Evolutionary conservation across 2,797 vertebrate species (phyloP).

Genomic region (Craterocephalus amniculus): DNA sequence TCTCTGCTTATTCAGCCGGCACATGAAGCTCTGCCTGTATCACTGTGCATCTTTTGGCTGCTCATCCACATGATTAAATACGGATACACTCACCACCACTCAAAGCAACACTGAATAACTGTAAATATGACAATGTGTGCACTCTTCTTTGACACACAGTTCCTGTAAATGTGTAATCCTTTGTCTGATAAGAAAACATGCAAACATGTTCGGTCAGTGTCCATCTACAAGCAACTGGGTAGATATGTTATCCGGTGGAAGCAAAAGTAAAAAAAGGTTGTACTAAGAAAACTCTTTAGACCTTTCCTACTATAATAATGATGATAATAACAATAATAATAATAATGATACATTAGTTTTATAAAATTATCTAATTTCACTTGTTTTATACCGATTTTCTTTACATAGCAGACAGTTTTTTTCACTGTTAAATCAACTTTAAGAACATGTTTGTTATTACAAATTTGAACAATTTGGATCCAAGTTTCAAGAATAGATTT

Average conservation of each 20-base stretch:
- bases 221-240: slow-evolving; percentile 71
- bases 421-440: not conserved
- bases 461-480: not conserved
- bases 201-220: slow-evolving; percentile 44
- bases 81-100: too few relatives aligned
- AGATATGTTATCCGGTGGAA: slow-evolving; percentile 37
- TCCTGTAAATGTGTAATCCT: slow-evolving; percentile 62
- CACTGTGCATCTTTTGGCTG: slow-evolving; percentile 8
- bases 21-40: slow-evolving; percentile 3
- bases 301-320: not conserved
- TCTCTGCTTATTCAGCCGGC: not conserved
- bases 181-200: slow-evolving; percentile 43
- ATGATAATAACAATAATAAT: too few relatives aligned
- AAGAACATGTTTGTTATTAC: not conserved
- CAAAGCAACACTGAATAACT: not conserved
- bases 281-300: slow-evolving; percentile 14
- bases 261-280: slow-evolving; percentile 39
- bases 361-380: too few relatives aligned
- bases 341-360: too few relatives aligned
- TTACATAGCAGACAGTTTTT: not conserved
- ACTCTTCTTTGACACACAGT: slow-evolving; percentile 37
- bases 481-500: not conserved
- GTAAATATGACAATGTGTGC: slow-evolving; percentile 32
- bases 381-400: too few relatives aligned
- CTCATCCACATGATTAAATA: not conserved